Evolutionary conservation across 2,888 invertebrate genomes (phyloP), one percentile per base, ranked within the genome.

Genomic region (Drosophila prolongata): DNA sequence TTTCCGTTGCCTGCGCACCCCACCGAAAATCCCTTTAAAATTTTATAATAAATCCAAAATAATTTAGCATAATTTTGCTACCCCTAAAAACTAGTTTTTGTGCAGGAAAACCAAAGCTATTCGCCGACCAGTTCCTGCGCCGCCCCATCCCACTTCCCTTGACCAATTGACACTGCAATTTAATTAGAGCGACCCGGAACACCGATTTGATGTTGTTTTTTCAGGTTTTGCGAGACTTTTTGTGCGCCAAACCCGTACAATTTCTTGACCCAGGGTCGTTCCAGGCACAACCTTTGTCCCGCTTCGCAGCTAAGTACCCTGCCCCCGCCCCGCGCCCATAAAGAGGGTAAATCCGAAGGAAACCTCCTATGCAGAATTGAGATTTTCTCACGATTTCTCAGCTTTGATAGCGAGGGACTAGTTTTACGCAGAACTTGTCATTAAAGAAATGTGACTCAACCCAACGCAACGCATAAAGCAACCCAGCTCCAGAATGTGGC

Each of bases 341-440:
- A 44, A 49, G 38, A 53, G 42, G 62, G 55, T 34, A 50, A 65
- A 70, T 71, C 60, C 59, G 56, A 70, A 44, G 56, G 66, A 54
- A 57, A 79, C 69, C 66, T 71, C 62, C 76, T 72, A 60, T 85
- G 80, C 78, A 67, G 72, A 81, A 77, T 64, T 65, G 34, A 72
- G 54, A 89, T 78, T 80, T 88, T 88, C 87, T 85, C 87, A 88
- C 87, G 88, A 89, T 88, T 89, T 89, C 78, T 80, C 69, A 75
- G 61, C 66, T 44, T 49, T 62, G 87, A 85, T 88, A 73, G 62
- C 61, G 56, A 44, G 60, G 76, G 78, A 86, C 87, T 76, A 77
- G 87, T 87, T 89, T 82, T 83, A 77, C 72, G 66, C 72, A 79
- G 88, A 87, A 89, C 65, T 87, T 79, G 86, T 78, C 76, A 78